Conservation (phyloP, 2,113 vertebrate genomes). For the Cyrtonyx montezumae region DNA sequence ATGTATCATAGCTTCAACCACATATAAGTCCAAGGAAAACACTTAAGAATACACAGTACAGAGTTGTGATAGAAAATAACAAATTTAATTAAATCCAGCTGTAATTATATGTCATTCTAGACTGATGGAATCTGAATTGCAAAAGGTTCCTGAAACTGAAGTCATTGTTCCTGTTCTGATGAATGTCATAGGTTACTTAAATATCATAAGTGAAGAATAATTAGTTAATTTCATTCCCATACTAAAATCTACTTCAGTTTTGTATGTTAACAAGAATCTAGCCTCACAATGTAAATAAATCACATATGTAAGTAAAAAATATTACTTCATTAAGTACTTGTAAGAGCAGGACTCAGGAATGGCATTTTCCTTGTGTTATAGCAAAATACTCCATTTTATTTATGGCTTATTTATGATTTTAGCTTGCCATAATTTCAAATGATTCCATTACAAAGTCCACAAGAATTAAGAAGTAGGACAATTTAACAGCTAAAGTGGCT, state of each 20-base stretch:
- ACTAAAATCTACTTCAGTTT: not conserved
- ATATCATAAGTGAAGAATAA: not conserved
- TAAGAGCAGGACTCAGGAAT: not conserved
- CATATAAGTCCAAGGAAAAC: not conserved
- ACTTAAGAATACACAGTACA: not conserved
- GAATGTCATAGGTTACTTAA: not conserved
- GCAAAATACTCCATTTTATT: not conserved
- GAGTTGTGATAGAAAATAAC: not conserved
- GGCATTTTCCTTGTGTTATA: not conserved
- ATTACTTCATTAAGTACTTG: not conserved
- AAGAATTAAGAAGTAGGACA: not conserved
- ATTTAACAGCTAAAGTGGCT: constrained; percentile 31
- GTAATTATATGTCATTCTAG: not conserved
- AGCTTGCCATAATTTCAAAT: not conserved
- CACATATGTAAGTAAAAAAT: not conserved
- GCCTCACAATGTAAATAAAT: not conserved
- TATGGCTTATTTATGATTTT: not conserved
- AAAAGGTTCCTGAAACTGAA: not conserved
- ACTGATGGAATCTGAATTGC: not conserved
- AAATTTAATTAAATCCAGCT: not conserved
- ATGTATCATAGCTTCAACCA: not conserved
- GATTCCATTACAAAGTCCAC: not conserved
- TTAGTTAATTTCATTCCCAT: not conserved
- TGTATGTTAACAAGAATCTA: not conserved
- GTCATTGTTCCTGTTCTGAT: not conserved